A percentile compares a stretch with the other conserved stretches of the same genome.
Conservation (phyloP, 1,140 invertebrate species). For the Hydropsyche tenuis region DNA sequence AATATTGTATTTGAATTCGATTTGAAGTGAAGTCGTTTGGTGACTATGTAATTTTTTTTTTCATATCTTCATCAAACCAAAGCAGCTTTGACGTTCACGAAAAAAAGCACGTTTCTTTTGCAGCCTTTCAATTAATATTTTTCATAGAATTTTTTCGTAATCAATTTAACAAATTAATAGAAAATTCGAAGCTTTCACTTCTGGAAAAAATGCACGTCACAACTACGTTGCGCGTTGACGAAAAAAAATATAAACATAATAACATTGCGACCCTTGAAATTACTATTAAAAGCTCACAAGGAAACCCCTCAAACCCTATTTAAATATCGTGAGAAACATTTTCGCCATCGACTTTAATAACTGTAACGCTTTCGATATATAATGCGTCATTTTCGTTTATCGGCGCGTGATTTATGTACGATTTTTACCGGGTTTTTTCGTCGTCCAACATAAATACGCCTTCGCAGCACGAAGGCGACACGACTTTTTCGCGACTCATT, state of each 20-base stretch:
- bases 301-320: background rate
- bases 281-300: slow-evolving; percentile 10
- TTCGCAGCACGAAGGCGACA: background rate
- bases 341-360: slow-evolving; percentile 25
- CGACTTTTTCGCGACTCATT: slow-evolving; percentile 25
- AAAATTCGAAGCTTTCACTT: background rate
- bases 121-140: too few species aligned
- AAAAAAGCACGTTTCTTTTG: too few species aligned
- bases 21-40: too few species aligned
- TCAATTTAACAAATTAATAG: too few species aligned
- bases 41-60: too few species aligned
- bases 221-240: background rate
- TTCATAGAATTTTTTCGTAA: too few species aligned
- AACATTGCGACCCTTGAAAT: slow-evolving; percentile 1
- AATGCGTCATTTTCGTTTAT: slow-evolving; percentile 29
- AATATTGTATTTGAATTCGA: too few species aligned
- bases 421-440: background rate
- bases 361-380: slow-evolving; percentile 27
- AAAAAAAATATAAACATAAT: slow-evolving; percentile 3
- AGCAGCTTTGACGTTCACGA: too few species aligned
- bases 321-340: slow-evolving; percentile 26
- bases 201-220: slow-evolving; percentile 5
- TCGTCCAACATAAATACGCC: background rate
- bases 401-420: slow-evolving; percentile 20
- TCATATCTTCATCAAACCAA: too few species aligned